Evolutionary conservation across 2,113 vertebrate species (phyloP).

Genomic region (Eretmochelys imbricata): DNA sequence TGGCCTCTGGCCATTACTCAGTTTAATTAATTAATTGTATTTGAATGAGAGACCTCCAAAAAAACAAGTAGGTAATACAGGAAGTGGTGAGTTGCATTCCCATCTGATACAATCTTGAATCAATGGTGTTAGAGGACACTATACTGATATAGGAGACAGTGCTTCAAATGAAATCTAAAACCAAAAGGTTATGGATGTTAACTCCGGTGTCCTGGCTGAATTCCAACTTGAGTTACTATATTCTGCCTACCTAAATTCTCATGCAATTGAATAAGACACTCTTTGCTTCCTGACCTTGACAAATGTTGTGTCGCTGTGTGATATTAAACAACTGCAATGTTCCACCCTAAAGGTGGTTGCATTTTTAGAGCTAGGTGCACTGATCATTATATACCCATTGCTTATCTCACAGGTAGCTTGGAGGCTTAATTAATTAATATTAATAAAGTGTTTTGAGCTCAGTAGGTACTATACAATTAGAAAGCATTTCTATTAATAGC

Average conservation of each 20-base stretch:
- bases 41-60: neutral
- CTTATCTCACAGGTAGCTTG: neutral
- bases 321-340: neutral
- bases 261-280: neutral
- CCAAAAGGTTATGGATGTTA: neutral
- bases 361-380: neutral
- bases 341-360: neutral
- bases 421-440: neutral
- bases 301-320: neutral
- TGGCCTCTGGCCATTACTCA: neutral
- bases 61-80: neutral
- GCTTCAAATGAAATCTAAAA: neutral
- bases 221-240: neutral
- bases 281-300: neutral
- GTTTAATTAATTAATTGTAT: neutral
- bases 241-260: neutral
- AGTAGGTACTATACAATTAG: neutral
- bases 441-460: neutral
- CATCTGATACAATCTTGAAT: neutral
- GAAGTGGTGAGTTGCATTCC: neutral
- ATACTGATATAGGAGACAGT: neutral
- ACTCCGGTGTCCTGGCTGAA: neutral
- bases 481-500: neutral
- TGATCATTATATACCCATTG: neutral
- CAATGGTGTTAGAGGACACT: neutral